Evolutionary conservation across 2,113 vertebrate species (phyloP).

Genomic region (Pedetes capensis): DNA sequence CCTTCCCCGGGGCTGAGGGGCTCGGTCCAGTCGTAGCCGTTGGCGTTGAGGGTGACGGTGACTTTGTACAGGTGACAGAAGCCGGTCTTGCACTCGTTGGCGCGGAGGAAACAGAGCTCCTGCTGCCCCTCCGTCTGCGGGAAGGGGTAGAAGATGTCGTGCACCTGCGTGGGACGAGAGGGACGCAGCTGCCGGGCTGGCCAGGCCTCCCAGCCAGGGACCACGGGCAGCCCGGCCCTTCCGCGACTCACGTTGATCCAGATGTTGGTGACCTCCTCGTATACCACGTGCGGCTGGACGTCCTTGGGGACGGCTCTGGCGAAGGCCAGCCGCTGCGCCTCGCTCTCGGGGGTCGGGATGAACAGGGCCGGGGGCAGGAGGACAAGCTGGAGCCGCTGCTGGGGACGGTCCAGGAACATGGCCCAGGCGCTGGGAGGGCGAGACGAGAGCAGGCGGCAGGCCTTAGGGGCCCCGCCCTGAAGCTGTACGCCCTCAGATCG

Average conservation of each 20-base stretch:
- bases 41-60: slow-evolving; percentile 86
- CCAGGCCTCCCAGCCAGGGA: neutral
- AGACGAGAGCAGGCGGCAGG: neutral
- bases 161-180: slow-evolving; percentile 84
- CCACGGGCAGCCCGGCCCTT: neutral
- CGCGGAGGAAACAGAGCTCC: slow-evolving; percentile 93
- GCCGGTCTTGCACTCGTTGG: slow-evolving; percentile 94
- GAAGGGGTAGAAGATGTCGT: slow-evolving; percentile 97
- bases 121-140: slow-evolving; percentile 89
- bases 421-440: slow-evolving; percentile 91
- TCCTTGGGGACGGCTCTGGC: slow-evolving; percentile 88
- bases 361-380: slow-evolving; percentile 93
- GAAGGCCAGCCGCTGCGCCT: slow-evolving; percentile 87
- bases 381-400: slow-evolving; percentile 93
- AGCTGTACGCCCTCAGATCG: too few relatives aligned
- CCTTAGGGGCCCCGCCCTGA: neutral
- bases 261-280: slow-evolving; percentile 95
- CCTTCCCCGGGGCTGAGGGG: slow-evolving; percentile 87
- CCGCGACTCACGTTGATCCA: slow-evolving; percentile 95
- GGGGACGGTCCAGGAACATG: slow-evolving; percentile 94
- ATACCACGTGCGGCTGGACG: slow-evolving; percentile 91
- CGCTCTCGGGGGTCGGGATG: slow-evolving; percentile 87
- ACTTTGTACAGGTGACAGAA: slow-evolving; percentile 96
- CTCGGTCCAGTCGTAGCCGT: slow-evolving; percentile 88
- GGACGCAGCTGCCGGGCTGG: too few relatives aligned